Evolutionary conservation across 2,888 invertebrate species (phyloP).

Genomic region (Leucophenga maculata): DNA sequence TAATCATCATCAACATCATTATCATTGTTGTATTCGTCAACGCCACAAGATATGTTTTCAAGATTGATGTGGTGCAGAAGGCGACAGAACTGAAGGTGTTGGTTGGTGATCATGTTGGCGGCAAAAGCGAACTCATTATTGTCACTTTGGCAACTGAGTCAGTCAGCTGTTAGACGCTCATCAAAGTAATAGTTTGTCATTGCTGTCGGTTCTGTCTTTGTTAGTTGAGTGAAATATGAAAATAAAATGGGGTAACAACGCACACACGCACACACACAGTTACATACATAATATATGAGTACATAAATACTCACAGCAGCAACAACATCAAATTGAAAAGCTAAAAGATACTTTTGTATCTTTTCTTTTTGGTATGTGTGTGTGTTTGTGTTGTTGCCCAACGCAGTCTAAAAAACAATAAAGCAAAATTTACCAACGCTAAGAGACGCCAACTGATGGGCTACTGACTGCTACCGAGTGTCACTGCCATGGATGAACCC

Average conservation of each 20-base stretch:
- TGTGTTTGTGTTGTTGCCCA: slow-evolving; percentile 45
- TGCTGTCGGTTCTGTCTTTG: not conserved
- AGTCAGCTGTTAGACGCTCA: slow-evolving; percentile 49
- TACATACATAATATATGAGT: slow-evolving; percentile 22
- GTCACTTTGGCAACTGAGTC: slow-evolving; percentile 28
- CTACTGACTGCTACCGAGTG: slow-evolving; percentile 19
- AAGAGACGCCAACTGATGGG: not conserved
- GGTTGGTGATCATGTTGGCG: slow-evolving; percentile 30
- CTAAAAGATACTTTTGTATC: not conserved
- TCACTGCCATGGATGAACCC: slow-evolving; percentile 22
- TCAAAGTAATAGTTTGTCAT: slow-evolving; percentile 22
- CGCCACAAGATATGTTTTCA: not conserved
- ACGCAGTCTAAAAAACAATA: slow-evolving; percentile 44
- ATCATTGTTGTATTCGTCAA: slow-evolving; percentile 1
- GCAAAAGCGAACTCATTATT: slow-evolving; percentile 39
- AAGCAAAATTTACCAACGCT: slow-evolving; percentile 59
- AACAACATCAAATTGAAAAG: too few relatives aligned
- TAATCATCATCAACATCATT: slow-evolving; percentile 55
- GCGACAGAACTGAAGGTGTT: too few relatives aligned
- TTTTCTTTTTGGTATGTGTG: not conserved
- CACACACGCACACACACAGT: slow-evolving; percentile 22
- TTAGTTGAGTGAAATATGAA: not conserved
- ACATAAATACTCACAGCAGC: not conserved
- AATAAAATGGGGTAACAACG: slow-evolving; percentile 19
- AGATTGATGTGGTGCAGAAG: not conserved